These are phyloP conservation scores for Ciconia boyciana DNA, from an alignment of 2,113 vertebrate genomes.

Conservation along the genomic window DNA sequence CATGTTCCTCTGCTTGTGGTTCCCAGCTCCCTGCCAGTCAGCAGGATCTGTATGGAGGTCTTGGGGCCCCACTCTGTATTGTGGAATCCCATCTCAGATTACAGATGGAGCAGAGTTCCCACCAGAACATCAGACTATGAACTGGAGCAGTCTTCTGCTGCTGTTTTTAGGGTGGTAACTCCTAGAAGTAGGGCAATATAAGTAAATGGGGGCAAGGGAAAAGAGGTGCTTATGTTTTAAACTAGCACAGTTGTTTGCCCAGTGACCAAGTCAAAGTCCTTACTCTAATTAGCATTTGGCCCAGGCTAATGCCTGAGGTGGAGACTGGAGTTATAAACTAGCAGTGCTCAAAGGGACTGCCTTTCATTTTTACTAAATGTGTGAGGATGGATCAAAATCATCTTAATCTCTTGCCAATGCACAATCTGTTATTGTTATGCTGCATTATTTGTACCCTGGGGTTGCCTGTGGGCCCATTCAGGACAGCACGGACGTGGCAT, in stretches of 20 bases:
- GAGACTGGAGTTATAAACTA: not conserved
- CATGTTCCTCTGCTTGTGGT: not conserved
- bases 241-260: not conserved
- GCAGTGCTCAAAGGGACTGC: not conserved
- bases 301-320: not conserved
- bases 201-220: not conserved
- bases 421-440: not conserved
- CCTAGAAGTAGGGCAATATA: not conserved
- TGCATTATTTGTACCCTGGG: not conserved
- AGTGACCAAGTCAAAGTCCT: not conserved
- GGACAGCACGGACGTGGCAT: not conserved
- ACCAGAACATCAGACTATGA: not conserved
- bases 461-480: not conserved
- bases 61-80: fast-evolving
- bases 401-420: not conserved
- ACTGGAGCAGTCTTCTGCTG: not conserved
- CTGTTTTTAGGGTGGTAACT: not conserved
- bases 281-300: not conserved
- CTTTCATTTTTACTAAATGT: not conserved
- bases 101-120: not conserved
- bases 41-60: not conserved
- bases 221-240: not conserved
- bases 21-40: not conserved
- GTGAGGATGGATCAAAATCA: not conserved
- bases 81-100: not conserved